Evolutionary conservation across 2,888 invertebrate genomes (phyloP).

Genomic region (Lamellibrachia satsuma): DNA sequence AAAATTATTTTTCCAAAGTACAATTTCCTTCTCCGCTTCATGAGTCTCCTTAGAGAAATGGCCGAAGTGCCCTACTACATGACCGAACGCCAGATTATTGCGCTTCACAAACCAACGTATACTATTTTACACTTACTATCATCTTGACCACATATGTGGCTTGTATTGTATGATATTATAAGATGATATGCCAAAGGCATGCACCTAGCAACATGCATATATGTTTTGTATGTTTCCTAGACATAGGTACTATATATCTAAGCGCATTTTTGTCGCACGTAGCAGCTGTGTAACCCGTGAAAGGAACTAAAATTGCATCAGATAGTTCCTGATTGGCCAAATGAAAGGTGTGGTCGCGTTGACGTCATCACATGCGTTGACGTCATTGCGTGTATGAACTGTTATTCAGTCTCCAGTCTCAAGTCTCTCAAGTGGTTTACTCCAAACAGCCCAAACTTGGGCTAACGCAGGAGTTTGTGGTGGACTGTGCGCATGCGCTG

Average conservation of each 20-base stretch:
- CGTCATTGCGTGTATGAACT: background rate
- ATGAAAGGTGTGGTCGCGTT: background rate
- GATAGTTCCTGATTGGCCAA: background rate
- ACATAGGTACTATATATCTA: background rate
- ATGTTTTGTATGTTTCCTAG: background rate
- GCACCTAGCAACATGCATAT: background rate
- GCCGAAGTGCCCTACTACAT: background rate
- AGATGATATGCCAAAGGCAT: background rate
- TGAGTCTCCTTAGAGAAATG: constrained; percentile 9
- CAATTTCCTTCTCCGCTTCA: constrained; percentile 7
- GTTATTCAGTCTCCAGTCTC: too few relatives aligned
- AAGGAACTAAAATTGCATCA: background rate
- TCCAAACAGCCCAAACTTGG: too few relatives aligned
- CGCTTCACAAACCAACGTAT: background rate
- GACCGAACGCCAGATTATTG: background rate
- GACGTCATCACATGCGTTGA: background rate
- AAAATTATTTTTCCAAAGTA: background rate
- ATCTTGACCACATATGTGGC: background rate
- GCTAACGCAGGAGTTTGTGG: too few relatives aligned
- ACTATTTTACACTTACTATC: background rate
- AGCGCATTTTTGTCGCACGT: background rate
- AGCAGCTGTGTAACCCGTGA: background rate
- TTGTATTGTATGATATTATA: background rate
- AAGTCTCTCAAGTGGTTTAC: too few relatives aligned
- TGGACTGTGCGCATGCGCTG: too few relatives aligned